A percentile compares a stretch with the other conserved stretches of the same genome.
Conservation (phyloP, 2,888 invertebrate genomes). For the Melanotus villosus region DNA sequence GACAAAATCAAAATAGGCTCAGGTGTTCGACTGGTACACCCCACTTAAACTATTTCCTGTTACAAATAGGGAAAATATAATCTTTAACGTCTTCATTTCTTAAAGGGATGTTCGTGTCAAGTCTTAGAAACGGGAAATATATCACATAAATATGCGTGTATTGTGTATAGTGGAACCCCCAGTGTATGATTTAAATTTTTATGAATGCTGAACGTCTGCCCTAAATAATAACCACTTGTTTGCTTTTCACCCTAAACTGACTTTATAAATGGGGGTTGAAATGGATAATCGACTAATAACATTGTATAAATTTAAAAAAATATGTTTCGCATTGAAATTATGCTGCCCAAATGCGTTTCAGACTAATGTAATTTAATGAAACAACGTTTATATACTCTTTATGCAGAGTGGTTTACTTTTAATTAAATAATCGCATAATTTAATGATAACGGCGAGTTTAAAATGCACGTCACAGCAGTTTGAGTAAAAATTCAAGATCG, state of each 20-base stretch:
- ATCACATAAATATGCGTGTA: not conserved
- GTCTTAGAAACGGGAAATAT: not conserved
- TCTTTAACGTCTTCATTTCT: not conserved
- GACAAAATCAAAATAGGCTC: not conserved
- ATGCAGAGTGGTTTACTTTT: too few relatives aligned
- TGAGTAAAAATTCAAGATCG: too few relatives aligned
- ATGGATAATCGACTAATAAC: slow-evolving; percentile 46
- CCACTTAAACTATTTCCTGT: too few relatives aligned
- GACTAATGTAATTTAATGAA: slow-evolving; percentile 17
- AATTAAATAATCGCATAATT: too few relatives aligned
- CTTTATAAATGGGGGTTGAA: slow-evolving; percentile 51
- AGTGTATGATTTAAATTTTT: slow-evolving; percentile 44
- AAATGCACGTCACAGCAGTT: too few relatives aligned
- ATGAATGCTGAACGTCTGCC: slow-evolving; percentile 45
- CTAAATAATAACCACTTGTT: slow-evolving; percentile 54
- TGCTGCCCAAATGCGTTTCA: slow-evolving; percentile 5
- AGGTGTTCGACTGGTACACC: not conserved
- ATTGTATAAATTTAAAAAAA: slow-evolving; percentile 39
- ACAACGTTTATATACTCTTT: too few relatives aligned
- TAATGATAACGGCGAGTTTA: too few relatives aligned
- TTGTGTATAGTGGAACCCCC: slow-evolving; percentile 22
- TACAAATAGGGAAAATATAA: too few relatives aligned
- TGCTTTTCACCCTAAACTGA: slow-evolving; percentile 50
- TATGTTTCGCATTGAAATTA: slow-evolving; percentile 15
- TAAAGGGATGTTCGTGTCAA: not conserved